Base-by-base conservation (phyloP, 2,888 invertebrate species). In the Euclidia mi region DNA sequence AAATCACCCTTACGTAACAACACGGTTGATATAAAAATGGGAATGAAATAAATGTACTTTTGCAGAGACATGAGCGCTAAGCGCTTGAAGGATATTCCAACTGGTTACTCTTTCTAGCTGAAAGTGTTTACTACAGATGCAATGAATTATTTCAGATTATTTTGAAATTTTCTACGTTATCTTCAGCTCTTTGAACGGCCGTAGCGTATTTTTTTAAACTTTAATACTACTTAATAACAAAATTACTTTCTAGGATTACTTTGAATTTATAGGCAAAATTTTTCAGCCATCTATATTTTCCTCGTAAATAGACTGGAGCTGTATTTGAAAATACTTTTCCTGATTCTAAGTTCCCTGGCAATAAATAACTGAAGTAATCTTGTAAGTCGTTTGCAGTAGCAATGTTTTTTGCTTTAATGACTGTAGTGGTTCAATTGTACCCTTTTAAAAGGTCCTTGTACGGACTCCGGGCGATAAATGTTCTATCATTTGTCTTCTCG, bases 1-100 rank as follows among this genome's bases (percentile, higher is more conserved):
- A 84, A 84, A 85, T 84, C 84, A 84, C 80, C 65, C 69, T 73
- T 67, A 78, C 75, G 76, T 77, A 76, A 71, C 76, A 72, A 78
- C 72, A 68, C 70, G 72, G 61, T 70, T 71, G 71, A 78, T 82
- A 77, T 70, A 84, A 83, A 83, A 81, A 78, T 75, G 58, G 56
- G 64, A 76, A 79, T 73, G 67, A 74, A 82, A 80, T 76, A 76
- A 81, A 76, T 78, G 64, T 71, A 59, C 56, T 68, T 56, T 52
- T 42, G 47, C 53, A 42, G 48, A 57, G 69, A 72, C 75, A 74
- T 61, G 46, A 56, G 58, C 56, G 65, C 64, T 70, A 56, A 59
- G 65, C 65, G 69, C 62, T 67, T 60, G 58, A 72, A 59, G 65
- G 71, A 71, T 77, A 67, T 79, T 76, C 51, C 65, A 45, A 65